These are phyloP conservation scores for Odontocolon sp. DNA, from an alignment of 2,888 invertebrate genomes.

Conservation along the genomic window DNA sequence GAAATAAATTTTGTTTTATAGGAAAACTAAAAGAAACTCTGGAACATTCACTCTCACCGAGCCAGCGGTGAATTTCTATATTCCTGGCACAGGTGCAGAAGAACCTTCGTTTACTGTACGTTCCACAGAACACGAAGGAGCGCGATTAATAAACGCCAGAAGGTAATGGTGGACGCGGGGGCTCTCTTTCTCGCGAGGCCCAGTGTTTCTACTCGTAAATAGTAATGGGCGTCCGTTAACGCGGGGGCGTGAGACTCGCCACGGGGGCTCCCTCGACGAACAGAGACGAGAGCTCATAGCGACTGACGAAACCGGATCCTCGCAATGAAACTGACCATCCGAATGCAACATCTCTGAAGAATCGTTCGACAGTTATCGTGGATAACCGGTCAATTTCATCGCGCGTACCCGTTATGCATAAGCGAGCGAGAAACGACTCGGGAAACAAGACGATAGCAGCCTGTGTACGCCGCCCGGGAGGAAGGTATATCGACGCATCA, in stretches of 20 bases:
- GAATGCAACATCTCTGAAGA: too few species aligned
- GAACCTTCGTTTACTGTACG: too few species aligned
- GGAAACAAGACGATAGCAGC: constrained; percentile 45
- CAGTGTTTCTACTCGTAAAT: constrained; percentile 71
- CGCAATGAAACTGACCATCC: too few species aligned
- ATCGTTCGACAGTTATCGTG: too few species aligned
- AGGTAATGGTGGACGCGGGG: constrained; percentile 26
- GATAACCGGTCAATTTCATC: too few species aligned
- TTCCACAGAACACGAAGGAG: constrained; percentile 30
- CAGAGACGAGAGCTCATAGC: background rate
- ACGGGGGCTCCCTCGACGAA: constrained; percentile 59
- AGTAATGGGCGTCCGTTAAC: constrained; percentile 67
- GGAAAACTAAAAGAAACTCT: too few species aligned
- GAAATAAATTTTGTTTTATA: too few species aligned
- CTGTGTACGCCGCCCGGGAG: constrained; percentile 6
- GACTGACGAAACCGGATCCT: too few species aligned
- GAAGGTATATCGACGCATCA: constrained; percentile 57
- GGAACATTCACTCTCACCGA: too few species aligned
- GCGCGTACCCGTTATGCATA: too few species aligned
- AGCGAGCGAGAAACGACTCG: constrained; percentile 12
- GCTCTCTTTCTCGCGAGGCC: constrained; percentile 20
- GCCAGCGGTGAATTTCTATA: too few species aligned
- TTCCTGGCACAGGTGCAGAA: constrained; percentile 29
- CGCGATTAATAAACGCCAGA: constrained; percentile 59
- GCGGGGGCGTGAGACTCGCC: constrained; percentile 73